phyloP scores from a whole-genome alignment of 2,113 vertebrate species.

The Brachirus orientalis region DNA sequence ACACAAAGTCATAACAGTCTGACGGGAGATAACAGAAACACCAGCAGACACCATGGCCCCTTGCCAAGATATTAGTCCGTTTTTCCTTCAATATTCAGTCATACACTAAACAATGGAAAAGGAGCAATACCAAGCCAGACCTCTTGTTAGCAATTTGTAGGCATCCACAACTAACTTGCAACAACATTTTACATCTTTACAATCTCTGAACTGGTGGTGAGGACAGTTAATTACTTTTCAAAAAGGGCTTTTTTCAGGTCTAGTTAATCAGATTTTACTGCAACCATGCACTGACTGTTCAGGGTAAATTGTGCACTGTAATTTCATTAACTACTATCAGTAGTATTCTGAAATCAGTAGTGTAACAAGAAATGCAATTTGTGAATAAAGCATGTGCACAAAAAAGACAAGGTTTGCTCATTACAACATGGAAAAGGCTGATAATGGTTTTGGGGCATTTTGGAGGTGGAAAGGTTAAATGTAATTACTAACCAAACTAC shows the following conservation, averaged over 20 bases:
- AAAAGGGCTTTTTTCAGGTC: not conserved
- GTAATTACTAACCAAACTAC: not conserved
- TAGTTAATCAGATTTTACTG: not conserved
- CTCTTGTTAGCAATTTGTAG: not conserved
- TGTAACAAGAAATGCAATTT: not conserved
- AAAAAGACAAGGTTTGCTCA: too few species aligned
- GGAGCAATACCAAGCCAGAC: not conserved
- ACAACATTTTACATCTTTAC: constrained; percentile 46
- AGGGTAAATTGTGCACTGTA: not conserved
- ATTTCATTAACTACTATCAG: not conserved
- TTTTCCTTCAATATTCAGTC: not conserved
- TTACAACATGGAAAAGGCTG: constrained; percentile 2
- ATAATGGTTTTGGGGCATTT: constrained; percentile 7
- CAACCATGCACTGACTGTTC: not conserved
- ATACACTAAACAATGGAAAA: not conserved
- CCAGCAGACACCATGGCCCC: not conserved
- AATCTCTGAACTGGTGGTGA: not conserved
- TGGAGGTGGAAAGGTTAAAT: not conserved
- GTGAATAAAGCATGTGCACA: too few species aligned
- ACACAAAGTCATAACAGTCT: constrained; percentile 13
- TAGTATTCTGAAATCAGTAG: not conserved
- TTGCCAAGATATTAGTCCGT: not conserved
- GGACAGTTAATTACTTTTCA: not conserved
- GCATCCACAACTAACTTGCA: not conserved
- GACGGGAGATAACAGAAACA: constrained; percentile 17